Evolutionary conservation across 2,888 invertebrate species (phyloP).

Genomic region (Sesia bembeciformis): DNA sequence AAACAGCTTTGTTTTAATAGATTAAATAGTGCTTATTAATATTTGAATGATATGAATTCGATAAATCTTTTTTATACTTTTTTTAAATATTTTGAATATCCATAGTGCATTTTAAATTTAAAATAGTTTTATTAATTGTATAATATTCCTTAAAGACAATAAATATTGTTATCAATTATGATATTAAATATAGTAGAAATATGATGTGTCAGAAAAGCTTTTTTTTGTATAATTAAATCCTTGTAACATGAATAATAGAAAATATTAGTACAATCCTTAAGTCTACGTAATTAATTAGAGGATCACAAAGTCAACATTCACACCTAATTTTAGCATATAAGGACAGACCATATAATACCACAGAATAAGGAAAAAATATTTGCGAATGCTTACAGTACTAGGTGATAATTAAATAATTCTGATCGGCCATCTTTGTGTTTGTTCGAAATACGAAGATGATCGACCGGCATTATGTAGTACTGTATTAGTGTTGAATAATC

Average conservation of each 20-base stretch:
- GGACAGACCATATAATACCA: slow-evolving; percentile 14
- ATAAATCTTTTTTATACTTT: slow-evolving; percentile 16
- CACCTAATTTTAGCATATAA: slow-evolving; percentile 18
- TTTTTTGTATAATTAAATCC: slow-evolving; percentile 49
- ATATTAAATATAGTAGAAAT: slow-evolving; percentile 31
- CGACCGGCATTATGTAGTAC: no score
- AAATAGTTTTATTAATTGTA: slow-evolving; percentile 40
- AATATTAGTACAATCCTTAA: slow-evolving; percentile 69
- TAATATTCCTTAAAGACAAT: slow-evolving; percentile 41
- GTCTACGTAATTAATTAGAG: slow-evolving; percentile 32
- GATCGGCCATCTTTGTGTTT: no score
- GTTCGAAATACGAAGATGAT: no score
- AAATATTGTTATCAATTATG: slow-evolving; percentile 9
- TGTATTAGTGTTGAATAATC: no score
- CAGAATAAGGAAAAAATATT: slow-evolving; percentile 2
- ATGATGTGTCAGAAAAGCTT: slow-evolving; percentile 43
- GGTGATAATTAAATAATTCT: no score
- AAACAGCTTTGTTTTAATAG: slow-evolving; percentile 34
- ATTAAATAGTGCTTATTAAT: slow-evolving; percentile 55
- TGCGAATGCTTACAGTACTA: no score
- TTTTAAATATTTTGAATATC: no score
- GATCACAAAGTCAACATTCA: slow-evolving; percentile 64
- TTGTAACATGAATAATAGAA: slow-evolving; percentile 59
- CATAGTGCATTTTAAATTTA: slow-evolving; percentile 38
- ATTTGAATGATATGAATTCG: slow-evolving; percentile 52